Base-by-base conservation (phyloP, 2,113 vertebrate species). In the Salvelinus alpinus region DNA sequence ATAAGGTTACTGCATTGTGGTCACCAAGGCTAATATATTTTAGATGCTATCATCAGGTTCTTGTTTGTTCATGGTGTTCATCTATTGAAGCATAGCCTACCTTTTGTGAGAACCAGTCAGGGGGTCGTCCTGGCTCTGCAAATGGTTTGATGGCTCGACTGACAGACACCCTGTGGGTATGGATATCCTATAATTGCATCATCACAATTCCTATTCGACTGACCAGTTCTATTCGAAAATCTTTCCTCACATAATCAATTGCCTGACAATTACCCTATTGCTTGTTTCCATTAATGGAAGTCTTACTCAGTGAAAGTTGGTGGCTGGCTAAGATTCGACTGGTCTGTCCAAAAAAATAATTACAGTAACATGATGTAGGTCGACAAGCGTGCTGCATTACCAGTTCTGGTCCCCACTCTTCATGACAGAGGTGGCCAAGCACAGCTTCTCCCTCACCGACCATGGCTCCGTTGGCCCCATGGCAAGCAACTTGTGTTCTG, bases 341-440 rank as follows among this genome's bases (percentile, higher is more conserved):
- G 27, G 27, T 6, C 34, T 75, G 48, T 22, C 25, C 12, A 1
- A 22, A 24, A 4, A 59, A 47, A 66, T 7, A 0, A 9, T 44
- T 31, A 12, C 9, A 4, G 27, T 62, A 7, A 24, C 8, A 78
- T 3, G 29, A 25, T 12, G 51, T 54, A 54, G 51, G 51, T 54
- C 14, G 12, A 54, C 12, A 14, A 54, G 51, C 5, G 0, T 54
- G 51, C 14, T 69, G 38, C 12, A 90, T 88, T 90, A 98, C 97
- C 97, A 99, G 91, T 99, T 99, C 90, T 98, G 97, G 92, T 99
- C 96, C 31, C 97, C 97, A 80, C 97, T 99, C 82, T 96, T 95
- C 97, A 99, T 99, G 81, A 99, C 97, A 64, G 97, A 99, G 72
- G 97, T 97, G 44, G 97, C 97, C 86, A 99, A 92, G 88, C 97